Evolutionary conservation across 2,797 vertebrate species (phyloP), one percentile per base, ranked within the genome.

Genomic region (Sitta carolinensis): DNA sequence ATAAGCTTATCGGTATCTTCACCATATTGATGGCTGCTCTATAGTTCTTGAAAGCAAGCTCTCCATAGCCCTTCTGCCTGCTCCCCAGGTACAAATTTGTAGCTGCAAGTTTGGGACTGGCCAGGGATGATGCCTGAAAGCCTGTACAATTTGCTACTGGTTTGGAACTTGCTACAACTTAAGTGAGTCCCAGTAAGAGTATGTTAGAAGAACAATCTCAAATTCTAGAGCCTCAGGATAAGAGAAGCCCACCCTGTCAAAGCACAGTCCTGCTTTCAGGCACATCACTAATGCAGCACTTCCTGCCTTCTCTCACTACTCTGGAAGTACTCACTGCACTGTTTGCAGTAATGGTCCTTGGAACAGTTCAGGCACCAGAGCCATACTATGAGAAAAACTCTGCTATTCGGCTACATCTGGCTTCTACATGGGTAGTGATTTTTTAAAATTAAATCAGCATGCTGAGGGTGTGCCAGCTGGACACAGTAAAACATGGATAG

Each of bases 371-470:
- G 54, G 57, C 72, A 80, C 38, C 75, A 87, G 63, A 77, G 32
- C 18, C 43, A 87, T 40, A 52, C 0, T 4, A n/a, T 36, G 79
- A 90, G 79, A 58, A 94, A 90, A 95, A 68, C 23, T 63, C n/a
- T 58, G 70, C 72, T 95, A 7, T 55, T 91, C 84, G 89, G 90
- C 72, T 84, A 62, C 90, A 94, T 93, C 90, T 96, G 94, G 72
- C 73, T 94, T 81, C 79, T 61, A 66, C 84, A 68, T 13, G 54
- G 62, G 61, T 58, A 92, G 87, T 75, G 76, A 68, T 54, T 85
- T 93, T 80, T 87, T 17, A 85, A 85, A 95, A 83, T 85, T 40
- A 91, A 96, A 95, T 83, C 94, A 93, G 43, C 52, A 51, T 92
- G 82, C 89, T 87, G 75, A 78, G 62, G 72, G 50, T 67, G 55